phyloP scores from a whole-genome alignment of 2,888 invertebrate genomes.

The Drosophila testacea region DNA sequence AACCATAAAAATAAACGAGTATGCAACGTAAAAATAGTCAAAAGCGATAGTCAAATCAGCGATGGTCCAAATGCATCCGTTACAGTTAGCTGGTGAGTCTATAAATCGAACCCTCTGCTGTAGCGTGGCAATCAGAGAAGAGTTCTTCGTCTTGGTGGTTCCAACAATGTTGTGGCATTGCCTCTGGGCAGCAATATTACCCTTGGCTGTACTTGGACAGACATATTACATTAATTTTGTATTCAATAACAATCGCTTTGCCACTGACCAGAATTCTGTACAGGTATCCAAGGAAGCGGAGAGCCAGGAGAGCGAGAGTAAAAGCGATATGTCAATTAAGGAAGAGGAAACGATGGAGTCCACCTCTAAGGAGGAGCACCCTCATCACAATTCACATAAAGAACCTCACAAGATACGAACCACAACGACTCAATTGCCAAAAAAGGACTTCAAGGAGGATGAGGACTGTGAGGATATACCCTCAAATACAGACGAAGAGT shows the following conservation, averaged over 20 bases:
- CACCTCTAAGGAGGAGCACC: neutral
- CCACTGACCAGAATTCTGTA: neutral
- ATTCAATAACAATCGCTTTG: slow-evolving; percentile 56
- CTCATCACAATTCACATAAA: neutral
- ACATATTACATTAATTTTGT: slow-evolving; percentile 69
- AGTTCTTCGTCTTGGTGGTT: neutral
- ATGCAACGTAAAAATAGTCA: slow-evolving; percentile 1
- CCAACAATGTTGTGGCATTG: slow-evolving; percentile 36
- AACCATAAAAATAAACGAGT: slow-evolving; percentile 13
- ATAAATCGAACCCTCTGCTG: slow-evolving; percentile 50
- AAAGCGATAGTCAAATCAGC: slow-evolving; percentile 30
- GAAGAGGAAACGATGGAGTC: neutral
- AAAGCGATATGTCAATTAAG: neutral
- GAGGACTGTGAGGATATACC: neutral
- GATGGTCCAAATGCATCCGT: slow-evolving; percentile 27
- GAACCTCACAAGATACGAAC: neutral
- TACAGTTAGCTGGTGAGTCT: slow-evolving; percentile 32
- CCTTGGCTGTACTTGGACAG: slow-evolving; percentile 48
- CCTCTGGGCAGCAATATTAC: slow-evolving; percentile 47
- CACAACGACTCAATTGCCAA: too few species aligned
- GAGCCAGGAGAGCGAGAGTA: neutral
- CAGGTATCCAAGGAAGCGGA: neutral
- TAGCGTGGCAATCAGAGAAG: slow-evolving; percentile 31
- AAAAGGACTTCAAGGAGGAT: accelerated
- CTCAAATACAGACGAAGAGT: slow-evolving; percentile 16